Base-by-base conservation (phyloP, 35 echinoderm and acorn worm species). In the Ophiothrix spiculata region DNA sequence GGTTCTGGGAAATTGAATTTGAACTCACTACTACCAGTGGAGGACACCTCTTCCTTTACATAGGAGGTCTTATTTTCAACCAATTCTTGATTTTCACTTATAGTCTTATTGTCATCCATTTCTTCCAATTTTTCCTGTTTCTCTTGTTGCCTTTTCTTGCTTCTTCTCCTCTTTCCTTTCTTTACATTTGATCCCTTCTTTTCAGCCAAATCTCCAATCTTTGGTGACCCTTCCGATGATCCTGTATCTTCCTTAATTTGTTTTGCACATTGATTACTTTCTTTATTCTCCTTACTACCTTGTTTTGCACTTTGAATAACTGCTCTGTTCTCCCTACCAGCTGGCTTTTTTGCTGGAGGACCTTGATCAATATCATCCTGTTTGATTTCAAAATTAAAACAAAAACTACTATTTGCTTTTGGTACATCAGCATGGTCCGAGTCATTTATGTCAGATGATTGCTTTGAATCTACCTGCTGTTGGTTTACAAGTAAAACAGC, bases 371-470 rank as follows among this genome's bases (percentile, higher is more conserved):
- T 69, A 25, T 69, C 60, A 69, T 69, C 60, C 4, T 15, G 60
- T 25, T 69, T 28, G 29, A 69, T 69, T 28, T 69, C 60, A 69
- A 69, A 69, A 69, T 69, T 69, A n/a, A 69, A 69, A 69, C 60
- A 69, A 28, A 69, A 69, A 69, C 1, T 69, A n/a, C 29, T 69
- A 8, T 54, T 54, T 54, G 45, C 45, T 11, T 11, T 21, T 54
- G 45, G 45, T 21, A 21, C 45, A 28, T 69, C 60, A 25, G 17
- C 29, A 15, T 69, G 60, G 60, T 69, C 60, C 60, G 60, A 69
- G 29, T 69, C 60, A 25, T 4, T 69, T 15, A 15, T 69, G 29
- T 69, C 60, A n/a, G 60, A n/a, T 69, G 60, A 69, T 25, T 69
- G 60, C 23, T 69, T 69, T 15, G 60, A 69, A 25, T 10, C 60